phyloP scores from a whole-genome alignment of 2,888 invertebrate species.

The Pseudanteris insignis region DNA sequence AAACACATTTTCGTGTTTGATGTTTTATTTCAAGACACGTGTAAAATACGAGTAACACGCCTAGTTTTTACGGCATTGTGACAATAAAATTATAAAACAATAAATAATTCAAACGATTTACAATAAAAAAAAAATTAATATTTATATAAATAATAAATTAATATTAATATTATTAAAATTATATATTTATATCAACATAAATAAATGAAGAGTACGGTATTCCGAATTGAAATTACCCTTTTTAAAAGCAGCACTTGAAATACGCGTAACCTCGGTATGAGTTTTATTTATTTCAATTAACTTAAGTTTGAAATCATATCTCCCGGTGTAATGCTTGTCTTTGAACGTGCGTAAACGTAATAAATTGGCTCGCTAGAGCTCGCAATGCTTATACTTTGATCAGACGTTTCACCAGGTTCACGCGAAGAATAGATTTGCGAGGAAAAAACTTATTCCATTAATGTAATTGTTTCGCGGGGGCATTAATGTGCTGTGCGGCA shows the following conservation, averaged over 20 bases:
- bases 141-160: too few relatives aligned
- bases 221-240: too few relatives aligned
- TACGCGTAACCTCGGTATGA: constrained; percentile 27
- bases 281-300: constrained; percentile 33
- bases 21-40: too few relatives aligned
- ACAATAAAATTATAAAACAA: not conserved
- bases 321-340: constrained; percentile 15
- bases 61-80: too few relatives aligned
- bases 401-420: constrained; percentile 31
- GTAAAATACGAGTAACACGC: too few relatives aligned
- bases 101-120: too few relatives aligned
- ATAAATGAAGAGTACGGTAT: too few relatives aligned
- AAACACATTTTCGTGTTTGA: too few relatives aligned
- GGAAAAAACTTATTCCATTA: constrained; percentile 61
- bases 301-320: constrained; percentile 30
- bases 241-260: constrained; percentile 9
- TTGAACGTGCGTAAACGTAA: constrained; percentile 29
- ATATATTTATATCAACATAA: too few relatives aligned
- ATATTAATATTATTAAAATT: too few relatives aligned
- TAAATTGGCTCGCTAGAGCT: constrained; percentile 15
- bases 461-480: constrained; percentile 56
- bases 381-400: constrained; percentile 19
- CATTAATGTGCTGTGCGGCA: constrained; percentile 20
- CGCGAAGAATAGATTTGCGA: constrained; percentile 48
- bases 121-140: too few relatives aligned